Percentiles rank a stretch among this genome's conserved stretches.
Conservation (phyloP, 2,888 invertebrate genomes). For the Pristionchus exspectatus region DNA sequence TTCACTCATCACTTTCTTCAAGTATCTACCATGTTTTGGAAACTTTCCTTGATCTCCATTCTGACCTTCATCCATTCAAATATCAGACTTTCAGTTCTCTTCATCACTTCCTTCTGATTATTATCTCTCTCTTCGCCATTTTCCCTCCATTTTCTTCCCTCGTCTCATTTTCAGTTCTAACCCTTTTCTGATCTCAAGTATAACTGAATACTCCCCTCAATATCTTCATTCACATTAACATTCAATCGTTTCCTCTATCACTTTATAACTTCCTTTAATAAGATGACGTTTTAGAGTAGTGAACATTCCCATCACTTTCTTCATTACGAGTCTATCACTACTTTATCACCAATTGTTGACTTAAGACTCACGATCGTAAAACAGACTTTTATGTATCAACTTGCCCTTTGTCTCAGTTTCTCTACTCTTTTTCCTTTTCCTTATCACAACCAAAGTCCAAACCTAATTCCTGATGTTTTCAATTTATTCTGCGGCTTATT, state of each 20-base stretch:
- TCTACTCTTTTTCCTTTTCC: not conserved
- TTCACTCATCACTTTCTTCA: not conserved
- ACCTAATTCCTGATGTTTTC: no score
- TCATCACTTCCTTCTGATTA: slow-evolving; percentile 37
- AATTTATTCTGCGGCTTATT: no score
- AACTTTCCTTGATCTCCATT: not conserved
- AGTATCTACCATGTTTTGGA: slow-evolving; percentile 3
- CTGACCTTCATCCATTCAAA: not conserved
- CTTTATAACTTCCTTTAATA: slow-evolving; percentile 40
- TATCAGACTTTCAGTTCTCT: slow-evolving; percentile 16
- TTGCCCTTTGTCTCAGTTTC: not conserved
- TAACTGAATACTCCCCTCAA: not conserved
- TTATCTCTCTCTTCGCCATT: not conserved
- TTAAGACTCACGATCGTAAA: not conserved
- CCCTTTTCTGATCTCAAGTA: slow-evolving; percentile 12
- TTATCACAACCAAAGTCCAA: not conserved
- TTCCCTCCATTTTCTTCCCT: slow-evolving; percentile 10
- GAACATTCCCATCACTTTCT: not conserved
- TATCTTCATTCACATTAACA: not conserved
- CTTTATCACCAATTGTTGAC: slow-evolving; percentile 42
- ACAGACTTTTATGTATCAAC: slow-evolving; percentile 9
- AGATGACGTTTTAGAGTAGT: slow-evolving; percentile 27
- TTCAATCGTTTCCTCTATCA: not conserved
- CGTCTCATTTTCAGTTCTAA: slow-evolving; percentile 9
- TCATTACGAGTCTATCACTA: slow-evolving; percentile 45